Percentiles rank a stretch among this genome's conserved stretches.
Conservation (phyloP, 1,140 invertebrate species). For the Pogonomyrmex barbatus region DNA sequence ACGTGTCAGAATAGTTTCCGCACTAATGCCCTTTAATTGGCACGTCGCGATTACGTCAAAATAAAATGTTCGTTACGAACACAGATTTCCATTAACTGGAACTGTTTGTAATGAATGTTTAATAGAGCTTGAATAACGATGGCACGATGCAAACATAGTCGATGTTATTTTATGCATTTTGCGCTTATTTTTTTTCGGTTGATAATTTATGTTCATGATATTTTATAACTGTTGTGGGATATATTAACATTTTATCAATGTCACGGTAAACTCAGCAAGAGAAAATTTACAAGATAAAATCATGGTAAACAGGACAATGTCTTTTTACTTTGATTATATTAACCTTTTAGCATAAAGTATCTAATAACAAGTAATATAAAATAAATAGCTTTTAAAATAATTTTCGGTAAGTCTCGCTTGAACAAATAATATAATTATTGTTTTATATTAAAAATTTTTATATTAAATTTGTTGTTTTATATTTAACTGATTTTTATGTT, state of each 20-base stretch:
- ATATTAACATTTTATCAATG: conserved; percentile 2
- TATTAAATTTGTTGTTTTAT: too few species aligned
- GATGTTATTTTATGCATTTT: conserved; percentile 21
- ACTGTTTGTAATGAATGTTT: conserved; percentile 23
- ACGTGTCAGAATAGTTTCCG: conserved; percentile 19
- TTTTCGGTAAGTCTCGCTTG: not conserved
- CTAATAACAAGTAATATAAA: too few species aligned
- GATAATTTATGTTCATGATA: not conserved
- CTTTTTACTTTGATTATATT: conserved; percentile 3
- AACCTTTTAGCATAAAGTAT: not conserved
- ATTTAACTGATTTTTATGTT: not conserved
- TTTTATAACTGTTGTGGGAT: not conserved
- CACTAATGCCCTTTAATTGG: conserved; percentile 43
- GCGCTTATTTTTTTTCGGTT: not conserved
- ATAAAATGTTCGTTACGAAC: conserved; percentile 52
- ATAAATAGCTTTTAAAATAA: too few species aligned
- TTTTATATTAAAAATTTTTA: not conserved
- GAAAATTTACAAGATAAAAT: conserved; percentile 1
- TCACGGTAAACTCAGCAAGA: not conserved
- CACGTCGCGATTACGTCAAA: conserved; percentile 47
- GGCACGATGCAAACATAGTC: not conserved
- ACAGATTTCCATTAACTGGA: conserved; percentile 50
- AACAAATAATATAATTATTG: not conserved
- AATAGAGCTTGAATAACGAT: conserved; percentile 37
- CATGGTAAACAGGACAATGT: not conserved